Base-by-base conservation (phyloP, 2,113 vertebrate species). In the Urocitellus parryii region DNA sequence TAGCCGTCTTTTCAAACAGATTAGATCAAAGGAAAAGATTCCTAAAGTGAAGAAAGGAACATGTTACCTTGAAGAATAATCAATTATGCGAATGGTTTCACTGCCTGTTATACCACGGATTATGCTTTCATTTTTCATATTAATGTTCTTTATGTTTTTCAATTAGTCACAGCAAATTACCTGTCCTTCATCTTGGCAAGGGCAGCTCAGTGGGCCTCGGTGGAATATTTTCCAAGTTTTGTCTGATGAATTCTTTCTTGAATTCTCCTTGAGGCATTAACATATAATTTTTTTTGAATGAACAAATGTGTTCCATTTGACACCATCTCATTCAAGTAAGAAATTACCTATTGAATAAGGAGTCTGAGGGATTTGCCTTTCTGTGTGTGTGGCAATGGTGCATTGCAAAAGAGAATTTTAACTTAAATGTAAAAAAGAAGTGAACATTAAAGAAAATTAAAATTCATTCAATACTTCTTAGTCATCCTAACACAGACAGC, bases 101-200 rank as follows among this genome's bases (percentile, higher is more conserved):
- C 8, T 98, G 89, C 90, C 93, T 97, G 63, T 88, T 97, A 97
- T 96, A 97, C 63, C 96, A 97, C 67, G 92, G 96, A 82, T 96
- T 98, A 95, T 87, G 81, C 96, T 97, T 98, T 97, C 96, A 98
- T 98, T 98, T 97, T 98, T 98, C 97, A 97, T 97, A 97, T 98
- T 98, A 98, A 98, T 98, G 97, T 96, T 97, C 97, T 98, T 97
- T 98, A 97, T 97, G 79, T 98, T 98, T 98, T 98, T 97, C 96
- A 98, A 98, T 98, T 99, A 99, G 98, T 99, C 97, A 98, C 14
- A 79, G 98, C 70, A 98, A 99, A 98, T 99, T 98, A 98, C 97
- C 95, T 97, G 97, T 97, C 98, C 98, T 98, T 96, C 4, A 18
- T 86, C 53, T 80, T 94, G 90, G 84, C 97, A 99, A 98, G 98